Evolutionary conservation across 2,113 vertebrate genomes (phyloP).

Genomic region (Marmota flaviventris): DNA sequence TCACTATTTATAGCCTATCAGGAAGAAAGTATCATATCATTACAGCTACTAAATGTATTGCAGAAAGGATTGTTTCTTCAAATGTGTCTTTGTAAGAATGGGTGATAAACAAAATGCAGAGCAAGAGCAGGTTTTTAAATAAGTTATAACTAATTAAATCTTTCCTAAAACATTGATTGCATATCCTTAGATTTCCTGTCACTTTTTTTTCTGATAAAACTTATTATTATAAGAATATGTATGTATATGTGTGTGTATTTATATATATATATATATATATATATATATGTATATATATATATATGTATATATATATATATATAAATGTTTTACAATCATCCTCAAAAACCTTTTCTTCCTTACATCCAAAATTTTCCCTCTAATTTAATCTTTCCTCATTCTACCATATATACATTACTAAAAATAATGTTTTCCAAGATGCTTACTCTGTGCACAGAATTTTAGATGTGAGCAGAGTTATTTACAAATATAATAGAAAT

Average conservation of each 20-base stretch:
- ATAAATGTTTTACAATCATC: not conserved
- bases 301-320: not conserved
- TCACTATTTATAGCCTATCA: not conserved
- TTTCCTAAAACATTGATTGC: slow-evolving; percentile 14
- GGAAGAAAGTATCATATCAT: not conserved
- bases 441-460: not conserved
- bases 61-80: slow-evolving; percentile 9
- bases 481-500: slow-evolving; percentile 34
- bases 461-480: slow-evolving; percentile 38
- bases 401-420: slow-evolving; percentile 14
- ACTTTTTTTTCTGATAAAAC: slow-evolving; percentile 45
- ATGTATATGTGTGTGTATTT: too few relatives aligned
- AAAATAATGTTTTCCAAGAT: slow-evolving; percentile 5
- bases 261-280: not conserved
- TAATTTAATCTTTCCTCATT: not conserved
- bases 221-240: not conserved
- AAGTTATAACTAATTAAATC: slow-evolving; percentile 49
- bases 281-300: not conserved
- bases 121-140: not conserved
- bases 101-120: slow-evolving; percentile 56
- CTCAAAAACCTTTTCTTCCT: not conserved
- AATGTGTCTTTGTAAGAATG: not conserved
- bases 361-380: not conserved
- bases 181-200: slow-evolving; percentile 14
- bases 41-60: not conserved